Evolutionary conservation across 2,888 invertebrate genomes (phyloP), one percentile per base, ranked within the genome.

Genomic region (Diaphora mendica): DNA sequence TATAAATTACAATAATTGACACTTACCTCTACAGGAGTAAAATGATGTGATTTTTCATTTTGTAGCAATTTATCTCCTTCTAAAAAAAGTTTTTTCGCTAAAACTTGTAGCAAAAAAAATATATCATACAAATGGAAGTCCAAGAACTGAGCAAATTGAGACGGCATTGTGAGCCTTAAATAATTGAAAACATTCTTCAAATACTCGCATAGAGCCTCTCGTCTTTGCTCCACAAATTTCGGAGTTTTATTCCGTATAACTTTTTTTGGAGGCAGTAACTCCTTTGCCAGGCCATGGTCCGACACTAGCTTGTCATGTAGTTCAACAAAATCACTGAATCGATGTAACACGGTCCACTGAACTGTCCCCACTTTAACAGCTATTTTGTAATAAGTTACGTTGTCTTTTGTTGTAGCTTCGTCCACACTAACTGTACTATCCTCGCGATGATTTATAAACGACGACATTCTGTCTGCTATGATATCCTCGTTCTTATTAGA

Each of bases 191-290:
- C 96, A 81, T 97, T 97, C 86, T 97, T 97, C 68, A 99, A 95
- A 92, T 99, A 99, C 69, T 96, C 96, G 91, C 98, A 97, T 64
- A 99, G 94, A 26, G 97, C 98, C 79, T 96, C 96, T 76, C 98
- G 97, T 72, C 99, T 96, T 86, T 97, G 98, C 88, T 98, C 98
- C 2, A 99, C 96, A 90, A 99, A 99, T 73, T 97, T 96, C 0
- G 98, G 98, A 79, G 98, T 98, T 91, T 98, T 98, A 89, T 99
- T 99, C 1, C 99, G 97, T 85, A 99, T 97, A 7, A 98, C 96
- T 94, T 99, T 99, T 92, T 99, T 99, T 0, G 99, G 99, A 20
- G 99, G 99, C 26, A 99, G 93, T 76, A 98, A 96, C 86, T 98
- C 98, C 89, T 98, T 98, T 13, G 98, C 97, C 7, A 98, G 97